Conservation (phyloP, 1,140 invertebrate species). For the Pogonus chalceus region DNA sequence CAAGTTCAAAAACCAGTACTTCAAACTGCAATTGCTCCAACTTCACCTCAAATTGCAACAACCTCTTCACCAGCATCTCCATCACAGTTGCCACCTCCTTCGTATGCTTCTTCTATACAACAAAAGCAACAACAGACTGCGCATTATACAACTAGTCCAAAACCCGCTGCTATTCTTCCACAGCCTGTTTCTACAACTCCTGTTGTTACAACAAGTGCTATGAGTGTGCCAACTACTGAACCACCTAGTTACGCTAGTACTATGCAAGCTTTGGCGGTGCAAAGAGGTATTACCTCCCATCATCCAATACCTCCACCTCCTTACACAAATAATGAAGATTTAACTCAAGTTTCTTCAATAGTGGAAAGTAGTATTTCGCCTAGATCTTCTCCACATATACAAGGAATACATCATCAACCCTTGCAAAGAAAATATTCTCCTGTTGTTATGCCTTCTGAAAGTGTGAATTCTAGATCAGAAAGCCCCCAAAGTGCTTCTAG, state of each 20-base stretch:
- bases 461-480: constrained; percentile 46
- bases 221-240: constrained; percentile 69
- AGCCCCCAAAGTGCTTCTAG: constrained; percentile 42
- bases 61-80: constrained; percentile 36
- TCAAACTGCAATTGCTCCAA: constrained; percentile 86
- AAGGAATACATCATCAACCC: constrained; percentile 38
- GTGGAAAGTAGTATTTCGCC: constrained; percentile 38
- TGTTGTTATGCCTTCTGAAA: constrained; percentile 37
- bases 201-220: constrained; percentile 22
- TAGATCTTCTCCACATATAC: constrained; percentile 39
- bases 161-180: constrained; percentile 45
- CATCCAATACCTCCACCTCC: constrained; percentile 62
- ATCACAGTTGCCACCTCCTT: constrained; percentile 60
- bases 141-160: constrained; percentile 40
- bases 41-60: constrained; percentile 52
- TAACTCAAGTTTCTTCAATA: constrained; percentile 27
- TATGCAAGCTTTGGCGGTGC: constrained; percentile 72
- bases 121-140: constrained; percentile 50
- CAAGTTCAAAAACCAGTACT: constrained; percentile 88
- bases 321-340: constrained; percentile 39
- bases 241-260: constrained; percentile 85
- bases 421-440: constrained; percentile 56
- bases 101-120: constrained; percentile 69
- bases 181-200: constrained; percentile 38
- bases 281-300: constrained; percentile 47